Evolutionary conservation across 2,113 vertebrate species (phyloP).

Genomic region (Oncorhynchus tshawytscha): DNA sequence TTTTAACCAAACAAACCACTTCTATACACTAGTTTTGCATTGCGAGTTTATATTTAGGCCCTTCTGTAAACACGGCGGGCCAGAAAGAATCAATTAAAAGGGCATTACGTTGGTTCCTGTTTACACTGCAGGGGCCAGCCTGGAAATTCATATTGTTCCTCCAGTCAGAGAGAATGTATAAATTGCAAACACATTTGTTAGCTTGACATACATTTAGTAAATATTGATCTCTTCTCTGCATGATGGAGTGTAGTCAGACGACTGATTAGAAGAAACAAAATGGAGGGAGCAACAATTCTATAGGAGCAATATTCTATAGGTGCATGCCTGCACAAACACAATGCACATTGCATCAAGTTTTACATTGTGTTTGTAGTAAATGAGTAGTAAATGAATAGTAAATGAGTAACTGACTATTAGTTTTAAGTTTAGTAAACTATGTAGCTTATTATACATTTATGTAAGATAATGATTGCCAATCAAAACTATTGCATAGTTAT

Average conservation of each 20-base stretch:
- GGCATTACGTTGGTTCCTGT: conserved; percentile 82
- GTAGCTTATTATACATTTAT: too few species aligned
- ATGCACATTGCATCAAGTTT: background rate
- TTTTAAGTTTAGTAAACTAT: too few species aligned
- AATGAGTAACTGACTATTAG: too few species aligned
- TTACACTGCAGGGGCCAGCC: conserved; percentile 75
- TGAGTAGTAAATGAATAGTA: too few species aligned
- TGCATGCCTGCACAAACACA: too few species aligned
- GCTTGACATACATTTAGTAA: conserved; percentile 63
- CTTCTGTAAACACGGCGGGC: conserved; percentile 77
- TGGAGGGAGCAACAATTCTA: background rate
- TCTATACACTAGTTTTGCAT: conserved; percentile 77
- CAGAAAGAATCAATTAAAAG: conserved; percentile 86
- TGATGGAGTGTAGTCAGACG: conserved; percentile 19
- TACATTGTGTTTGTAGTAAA: background rate
- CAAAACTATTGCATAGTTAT: too few species aligned
- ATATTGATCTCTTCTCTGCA: conserved; percentile 65
- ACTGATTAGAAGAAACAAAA: conserved; percentile 55
- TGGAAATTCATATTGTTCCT: conserved; percentile 46
- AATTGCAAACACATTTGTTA: conserved; percentile 76
- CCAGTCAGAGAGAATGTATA: conserved; percentile 32
- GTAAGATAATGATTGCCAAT: too few species aligned
- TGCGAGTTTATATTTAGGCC: conserved; percentile 77
- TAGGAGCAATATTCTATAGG: conserved; percentile 31
- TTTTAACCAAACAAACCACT: conserved; percentile 80